Evolutionary conservation across 2,113 vertebrate species (phyloP).

Genomic region (Amazona vittata): DNA sequence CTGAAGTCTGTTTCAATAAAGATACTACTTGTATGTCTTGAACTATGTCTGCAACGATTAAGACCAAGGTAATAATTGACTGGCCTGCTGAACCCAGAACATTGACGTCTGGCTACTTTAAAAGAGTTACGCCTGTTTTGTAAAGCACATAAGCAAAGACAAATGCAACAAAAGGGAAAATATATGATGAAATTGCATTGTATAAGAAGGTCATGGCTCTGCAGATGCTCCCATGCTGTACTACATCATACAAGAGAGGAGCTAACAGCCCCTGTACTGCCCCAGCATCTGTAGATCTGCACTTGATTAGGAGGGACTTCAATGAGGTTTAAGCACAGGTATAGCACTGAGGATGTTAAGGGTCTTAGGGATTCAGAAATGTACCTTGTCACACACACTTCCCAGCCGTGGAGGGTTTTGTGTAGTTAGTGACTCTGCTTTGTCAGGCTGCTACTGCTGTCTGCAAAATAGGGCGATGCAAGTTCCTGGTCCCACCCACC

Average conservation of each 20-base stretch:
- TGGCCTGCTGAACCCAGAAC: too few relatives aligned
- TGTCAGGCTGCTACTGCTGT: neutral
- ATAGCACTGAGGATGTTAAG: neutral
- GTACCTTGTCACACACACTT: neutral
- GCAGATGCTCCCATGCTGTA: neutral
- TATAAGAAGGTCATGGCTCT: neutral
- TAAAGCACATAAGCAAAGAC: neutral
- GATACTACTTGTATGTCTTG: neutral
- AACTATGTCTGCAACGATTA: neutral
- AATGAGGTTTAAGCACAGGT: neutral
- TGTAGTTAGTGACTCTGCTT: neutral
- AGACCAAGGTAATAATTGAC: neutral
- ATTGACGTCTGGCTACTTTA: neutral
- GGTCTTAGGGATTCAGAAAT: neutral
- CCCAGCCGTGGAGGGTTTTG: neutral
- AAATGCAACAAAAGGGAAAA: neutral
- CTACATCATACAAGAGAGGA: neutral
- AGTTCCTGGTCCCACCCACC: constrained; percentile 10
- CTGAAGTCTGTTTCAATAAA: neutral
- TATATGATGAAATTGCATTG: rapidly evolving
- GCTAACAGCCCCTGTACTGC: neutral
- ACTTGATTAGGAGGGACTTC: neutral
- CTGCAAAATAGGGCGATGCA: neutral
- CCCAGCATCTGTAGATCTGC: neutral
- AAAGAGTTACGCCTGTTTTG: neutral